phyloP scores from a whole-genome alignment of 2,797 vertebrate species.

The Streptopelia turtur region DNA sequence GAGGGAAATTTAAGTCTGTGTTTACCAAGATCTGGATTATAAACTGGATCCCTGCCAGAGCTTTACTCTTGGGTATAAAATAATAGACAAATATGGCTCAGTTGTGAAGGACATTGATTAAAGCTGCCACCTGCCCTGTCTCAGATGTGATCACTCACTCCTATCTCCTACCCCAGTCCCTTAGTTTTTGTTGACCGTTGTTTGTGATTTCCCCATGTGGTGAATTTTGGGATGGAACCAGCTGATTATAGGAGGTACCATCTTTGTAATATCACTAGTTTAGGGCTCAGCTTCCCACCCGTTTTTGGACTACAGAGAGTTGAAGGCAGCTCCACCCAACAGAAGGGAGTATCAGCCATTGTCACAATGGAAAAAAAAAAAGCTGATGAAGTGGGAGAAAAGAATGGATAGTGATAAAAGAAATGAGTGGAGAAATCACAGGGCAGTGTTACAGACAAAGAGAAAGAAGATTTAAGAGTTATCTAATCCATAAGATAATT shows the following conservation, averaged over 20 bases:
- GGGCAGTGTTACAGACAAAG: background rate
- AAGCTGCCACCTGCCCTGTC: constrained; percentile 15
- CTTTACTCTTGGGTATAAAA: constrained; percentile 45
- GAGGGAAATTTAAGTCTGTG: constrained; percentile 23
- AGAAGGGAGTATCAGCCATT: background rate
- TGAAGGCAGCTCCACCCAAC: background rate
- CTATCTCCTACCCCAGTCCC: background rate
- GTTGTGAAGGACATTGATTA: background rate
- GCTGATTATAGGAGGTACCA: background rate
- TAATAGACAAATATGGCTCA: background rate
- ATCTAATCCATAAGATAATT: background rate
- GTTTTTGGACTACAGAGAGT: background rate
- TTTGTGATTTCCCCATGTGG: background rate
- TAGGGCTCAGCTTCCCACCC: background rate
- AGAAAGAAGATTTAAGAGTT: background rate
- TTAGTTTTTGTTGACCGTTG: background rate
- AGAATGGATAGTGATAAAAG: background rate
- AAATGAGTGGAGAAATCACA: background rate
- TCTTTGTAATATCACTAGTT: background rate
- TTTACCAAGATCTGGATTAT: constrained; percentile 44
- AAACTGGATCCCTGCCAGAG: constrained; percentile 21
- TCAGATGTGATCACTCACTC: background rate
- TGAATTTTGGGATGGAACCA: background rate
- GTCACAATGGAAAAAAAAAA: background rate
- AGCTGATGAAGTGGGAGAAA: background rate